Evolutionary conservation across 1,140 invertebrate species (phyloP).

Genomic region (Acromyrmex charruanus): DNA sequence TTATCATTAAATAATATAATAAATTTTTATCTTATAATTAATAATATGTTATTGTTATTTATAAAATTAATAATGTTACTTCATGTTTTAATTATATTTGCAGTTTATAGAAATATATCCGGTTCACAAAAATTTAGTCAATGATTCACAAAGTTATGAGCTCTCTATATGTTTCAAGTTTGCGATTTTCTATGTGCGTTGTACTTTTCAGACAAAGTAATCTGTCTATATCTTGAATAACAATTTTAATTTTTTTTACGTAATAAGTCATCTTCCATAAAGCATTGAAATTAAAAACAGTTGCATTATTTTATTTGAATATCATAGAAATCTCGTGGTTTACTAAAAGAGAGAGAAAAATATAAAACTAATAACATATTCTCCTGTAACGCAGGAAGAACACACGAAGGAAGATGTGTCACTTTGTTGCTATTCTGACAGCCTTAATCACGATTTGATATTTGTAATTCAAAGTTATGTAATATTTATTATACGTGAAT

Average conservation of each 20-base stretch:
- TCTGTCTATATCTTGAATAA: conserved; percentile 31
- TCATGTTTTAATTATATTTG: too few species aligned
- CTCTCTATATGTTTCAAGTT: conserved; percentile 3
- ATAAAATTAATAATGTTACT: neutral
- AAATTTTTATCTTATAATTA: neutral
- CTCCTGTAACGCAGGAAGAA: neutral
- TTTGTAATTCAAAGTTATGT: neutral
- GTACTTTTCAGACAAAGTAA: conserved; percentile 24
- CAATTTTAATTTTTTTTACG: neutral
- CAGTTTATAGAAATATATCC: neutral
- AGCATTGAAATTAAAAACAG: conserved; percentile 6
- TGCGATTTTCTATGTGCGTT: neutral
- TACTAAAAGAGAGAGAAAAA: neutral
- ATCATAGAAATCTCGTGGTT: neutral
- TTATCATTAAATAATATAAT: neutral
- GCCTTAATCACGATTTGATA: neutral
- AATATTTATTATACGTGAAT: neutral
- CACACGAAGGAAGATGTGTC: neutral
- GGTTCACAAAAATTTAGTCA: neutral
- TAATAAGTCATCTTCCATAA: conserved; percentile 2
- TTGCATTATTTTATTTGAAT: neutral
- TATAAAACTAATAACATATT: neutral
- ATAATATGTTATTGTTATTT: conserved; percentile 5
- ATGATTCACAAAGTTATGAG: conserved; percentile 30
- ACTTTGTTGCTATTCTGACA: neutral